Percentiles rank a stretch among this genome's conserved stretches.
These are phyloP conservation scores for Bambusicola thoracicus DNA, from an alignment of 2,113 vertebrate genomes.

Conservation along the genomic window DNA sequence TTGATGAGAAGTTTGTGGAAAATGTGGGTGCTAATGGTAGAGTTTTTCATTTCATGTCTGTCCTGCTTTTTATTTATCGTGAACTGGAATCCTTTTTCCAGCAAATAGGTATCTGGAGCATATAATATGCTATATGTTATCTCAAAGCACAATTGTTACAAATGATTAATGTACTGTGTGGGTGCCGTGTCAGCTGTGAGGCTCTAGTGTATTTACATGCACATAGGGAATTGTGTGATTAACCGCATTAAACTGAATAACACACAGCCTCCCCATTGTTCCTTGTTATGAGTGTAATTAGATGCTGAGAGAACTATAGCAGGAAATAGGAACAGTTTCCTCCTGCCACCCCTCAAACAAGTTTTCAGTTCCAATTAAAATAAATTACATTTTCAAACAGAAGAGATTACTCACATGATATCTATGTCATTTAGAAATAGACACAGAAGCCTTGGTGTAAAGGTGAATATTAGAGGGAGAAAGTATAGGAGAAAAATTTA, in stretches of 20 bases:
- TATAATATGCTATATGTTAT: background rate
- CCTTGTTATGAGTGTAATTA: slow-evolving; percentile 37
- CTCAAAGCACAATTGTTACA: background rate
- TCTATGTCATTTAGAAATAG: slow-evolving; percentile 7
- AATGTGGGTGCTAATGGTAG: background rate
- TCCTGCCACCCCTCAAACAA: slow-evolving; percentile 47
- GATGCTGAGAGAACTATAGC: slow-evolving; percentile 34
- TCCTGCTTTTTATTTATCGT: background rate
- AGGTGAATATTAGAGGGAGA: background rate
- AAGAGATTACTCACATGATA: slow-evolving; percentile 13
- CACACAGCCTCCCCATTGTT: slow-evolving; percentile 26
- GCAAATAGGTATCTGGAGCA: background rate
- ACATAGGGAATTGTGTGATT: slow-evolving; percentile 1
- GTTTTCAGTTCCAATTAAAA: slow-evolving; percentile 68
- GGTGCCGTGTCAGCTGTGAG: background rate
- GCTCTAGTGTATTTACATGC: slow-evolving; percentile 3
- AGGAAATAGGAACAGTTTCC: slow-evolving; percentile 50
- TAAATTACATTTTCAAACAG: slow-evolving; percentile 47
- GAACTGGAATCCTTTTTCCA: background rate
- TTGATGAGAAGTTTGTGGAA: background rate
- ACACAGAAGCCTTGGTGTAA: background rate
- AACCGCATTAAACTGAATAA: slow-evolving; percentile 11
- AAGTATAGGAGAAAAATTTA: background rate
- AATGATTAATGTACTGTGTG: background rate
- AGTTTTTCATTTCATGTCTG: background rate